Conservation (phyloP, 30 jellyfish, hydroid and myxozoan genomes). For the Sanderia malayensis region DNA sequence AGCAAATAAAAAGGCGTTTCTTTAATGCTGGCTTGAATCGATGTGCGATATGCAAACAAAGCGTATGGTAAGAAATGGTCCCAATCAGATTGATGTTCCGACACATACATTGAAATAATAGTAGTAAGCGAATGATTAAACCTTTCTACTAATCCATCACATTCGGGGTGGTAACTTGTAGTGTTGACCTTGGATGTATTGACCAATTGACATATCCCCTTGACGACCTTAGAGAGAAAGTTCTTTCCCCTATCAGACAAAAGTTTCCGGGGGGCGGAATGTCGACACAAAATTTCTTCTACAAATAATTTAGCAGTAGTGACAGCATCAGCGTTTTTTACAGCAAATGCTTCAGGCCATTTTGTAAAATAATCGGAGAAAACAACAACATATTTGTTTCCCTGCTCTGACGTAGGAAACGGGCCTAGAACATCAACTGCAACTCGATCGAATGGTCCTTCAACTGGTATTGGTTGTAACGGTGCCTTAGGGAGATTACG, state of each 20-base stretch:
- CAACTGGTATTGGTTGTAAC: slow-evolving; percentile 61
- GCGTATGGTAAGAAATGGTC: too few species aligned
- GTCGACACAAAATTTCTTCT: slow-evolving; percentile 57
- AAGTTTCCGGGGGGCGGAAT: slow-evolving; percentile 45
- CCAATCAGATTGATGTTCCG: too few species aligned
- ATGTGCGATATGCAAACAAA: too few species aligned
- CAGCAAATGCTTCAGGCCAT: slow-evolving; percentile 76
- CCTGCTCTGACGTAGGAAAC: slow-evolving; percentile 52
- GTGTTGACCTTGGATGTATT: slow-evolving; percentile 15
- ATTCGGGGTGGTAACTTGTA: too few species aligned
- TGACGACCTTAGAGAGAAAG: slow-evolving; percentile 47
- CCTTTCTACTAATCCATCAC: too few species aligned
- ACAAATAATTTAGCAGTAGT: slow-evolving; percentile 50
- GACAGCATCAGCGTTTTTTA: slow-evolving; percentile 39
- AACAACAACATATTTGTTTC: slow-evolving; percentile 45
- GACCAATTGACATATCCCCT: slow-evolving; percentile 43
- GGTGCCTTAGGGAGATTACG: slow-evolving; percentile 30
- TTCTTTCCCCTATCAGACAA: slow-evolving; percentile 59
- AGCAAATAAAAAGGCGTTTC: too few species aligned
- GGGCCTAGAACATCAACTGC: slow-evolving; percentile 77
- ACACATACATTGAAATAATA: slow-evolving; percentile 47
- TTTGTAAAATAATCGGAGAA: slow-evolving; percentile 40
- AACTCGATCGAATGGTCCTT: slow-evolving; percentile 56
- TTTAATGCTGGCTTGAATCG: too few species aligned
- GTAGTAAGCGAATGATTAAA: too few species aligned